Percentiles rank a stretch among this genome's conserved stretches.
phyloP scores from a whole-genome alignment of 2,113 vertebrate species.

The Ardeotis arabs region DNA sequence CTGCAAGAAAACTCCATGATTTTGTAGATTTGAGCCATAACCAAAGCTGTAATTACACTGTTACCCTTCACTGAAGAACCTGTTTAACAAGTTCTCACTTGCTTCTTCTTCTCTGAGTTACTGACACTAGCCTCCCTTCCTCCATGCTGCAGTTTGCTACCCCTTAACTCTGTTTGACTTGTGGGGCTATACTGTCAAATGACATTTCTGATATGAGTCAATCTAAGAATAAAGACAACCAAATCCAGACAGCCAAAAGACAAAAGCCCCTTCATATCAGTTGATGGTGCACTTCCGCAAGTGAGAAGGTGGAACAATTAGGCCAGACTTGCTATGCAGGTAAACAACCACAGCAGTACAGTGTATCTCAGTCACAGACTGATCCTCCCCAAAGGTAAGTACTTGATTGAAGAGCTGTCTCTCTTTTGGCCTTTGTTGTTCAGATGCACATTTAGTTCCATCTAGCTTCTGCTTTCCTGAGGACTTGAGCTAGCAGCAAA shows the following conservation, averaged over 20 bases:
- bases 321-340: background rate
- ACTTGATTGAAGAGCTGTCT: background rate
- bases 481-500: background rate
- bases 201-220: background rate
- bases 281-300: background rate
- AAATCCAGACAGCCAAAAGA: background rate
- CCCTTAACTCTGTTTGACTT: background rate
- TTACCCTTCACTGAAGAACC: background rate
- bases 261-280: background rate
- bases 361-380: background rate
- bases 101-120: background rate
- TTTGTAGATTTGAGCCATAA: background rate
- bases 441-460: background rate
- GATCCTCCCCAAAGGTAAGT: background rate
- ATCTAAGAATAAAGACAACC: background rate
- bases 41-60: background rate
- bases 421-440: accelerated
- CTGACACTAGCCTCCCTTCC: background rate
- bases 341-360: background rate
- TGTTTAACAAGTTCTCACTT: background rate
- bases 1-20: background rate
- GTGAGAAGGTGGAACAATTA: background rate
- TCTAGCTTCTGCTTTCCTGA: background rate
- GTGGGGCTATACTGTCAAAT: background rate
- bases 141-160: background rate